Base-by-base conservation (phyloP, 2,888 invertebrate species). In the Danaus chrysippus region DNA sequence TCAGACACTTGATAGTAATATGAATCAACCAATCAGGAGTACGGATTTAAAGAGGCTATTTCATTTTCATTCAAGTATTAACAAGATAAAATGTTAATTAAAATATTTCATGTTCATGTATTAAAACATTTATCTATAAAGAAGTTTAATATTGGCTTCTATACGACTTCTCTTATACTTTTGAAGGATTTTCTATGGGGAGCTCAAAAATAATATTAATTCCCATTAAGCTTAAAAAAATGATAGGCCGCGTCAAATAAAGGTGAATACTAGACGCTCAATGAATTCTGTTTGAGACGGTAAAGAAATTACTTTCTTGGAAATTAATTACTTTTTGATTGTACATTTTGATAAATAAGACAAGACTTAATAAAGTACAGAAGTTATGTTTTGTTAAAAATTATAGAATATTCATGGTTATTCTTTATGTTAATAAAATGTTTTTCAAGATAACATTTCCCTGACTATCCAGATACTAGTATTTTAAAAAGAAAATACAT, bases 261-360 rank as follows among this genome's bases (percentile, higher is more conserved):
- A 49, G 17, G 23, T 34, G 17, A 3, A 49, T 49, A 49, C 17
- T 49, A 10, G 49, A 49, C 49, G 49, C 17, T 17, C 49, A 17
- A 17, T 49, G 49, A 49, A 49, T 49, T 17, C 49, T 49, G 49
- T 49, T 49, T 49, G 17, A 15, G 49, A 49, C 49, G 49, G 15
- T 49, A 49, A 49, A 49, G 17, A 49, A 49, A 49, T 49, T 49
- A 49, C 17, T 3, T 49, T 49, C 49, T 17, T 49, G 49, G 17
- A 49, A 49, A 49, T 17, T 49, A 49, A 17, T 49, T 49, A 49
- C 49, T 49, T 49, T 49, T 49, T 49, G 49, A 49, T 49, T 49
- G 49, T 17, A 17, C 49, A 49, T 17, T 49, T 49, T 49, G 17
- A 49, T 49, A 49, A 49, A 49, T 49, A 49, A 49, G 49, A 17